These are phyloP conservation scores for Furcifer pardalis DNA, from an alignment of 2,797 vertebrate species.

Conservation along the genomic window DNA sequence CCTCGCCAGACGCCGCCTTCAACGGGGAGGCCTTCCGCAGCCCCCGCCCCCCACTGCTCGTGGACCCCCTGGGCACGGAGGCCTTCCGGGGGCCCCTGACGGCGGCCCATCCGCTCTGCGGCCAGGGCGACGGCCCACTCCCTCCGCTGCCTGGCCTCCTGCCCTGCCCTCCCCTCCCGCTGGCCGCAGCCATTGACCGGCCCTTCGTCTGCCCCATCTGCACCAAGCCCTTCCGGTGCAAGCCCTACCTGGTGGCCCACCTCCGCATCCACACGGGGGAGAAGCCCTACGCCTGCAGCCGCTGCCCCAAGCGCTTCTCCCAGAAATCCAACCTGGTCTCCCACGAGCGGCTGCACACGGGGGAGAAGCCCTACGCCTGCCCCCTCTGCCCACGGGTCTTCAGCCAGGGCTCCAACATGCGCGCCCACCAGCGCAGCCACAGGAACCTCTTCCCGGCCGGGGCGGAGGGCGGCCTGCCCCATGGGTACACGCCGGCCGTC, in stretches of 20 bases:
- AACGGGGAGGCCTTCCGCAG: constrained; percentile 48
- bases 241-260: constrained; percentile 90
- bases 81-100: constrained; percentile 81
- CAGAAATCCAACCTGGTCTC: constrained; percentile 90
- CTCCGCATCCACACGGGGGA: constrained; percentile 86
- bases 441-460: not conserved
- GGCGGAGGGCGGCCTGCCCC: constrained; percentile 4
- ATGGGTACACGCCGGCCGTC: not conserved
- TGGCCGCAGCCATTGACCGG: constrained; percentile 82
- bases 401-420: constrained; percentile 84
- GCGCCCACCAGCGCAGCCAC: constrained; percentile 84
- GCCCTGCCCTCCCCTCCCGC: constrained; percentile 81
- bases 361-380: constrained; percentile 82
- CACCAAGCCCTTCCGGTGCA: constrained; percentile 86
- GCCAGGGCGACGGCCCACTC: constrained; percentile 80
- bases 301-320: constrained; percentile 90
- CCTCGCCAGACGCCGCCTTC: constrained; percentile 33
- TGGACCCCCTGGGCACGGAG: not conserved
- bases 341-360: constrained; percentile 85
- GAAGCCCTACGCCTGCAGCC: constrained; percentile 84
- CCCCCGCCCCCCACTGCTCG: constrained; percentile 48
- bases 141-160: constrained; percentile 79
- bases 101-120: constrained; percentile 78
- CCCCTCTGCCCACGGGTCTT: constrained; percentile 83
- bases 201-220: constrained; percentile 89